Conservation (phyloP, 2,797 vertebrate species). For the Poecilia wingei region DNA sequence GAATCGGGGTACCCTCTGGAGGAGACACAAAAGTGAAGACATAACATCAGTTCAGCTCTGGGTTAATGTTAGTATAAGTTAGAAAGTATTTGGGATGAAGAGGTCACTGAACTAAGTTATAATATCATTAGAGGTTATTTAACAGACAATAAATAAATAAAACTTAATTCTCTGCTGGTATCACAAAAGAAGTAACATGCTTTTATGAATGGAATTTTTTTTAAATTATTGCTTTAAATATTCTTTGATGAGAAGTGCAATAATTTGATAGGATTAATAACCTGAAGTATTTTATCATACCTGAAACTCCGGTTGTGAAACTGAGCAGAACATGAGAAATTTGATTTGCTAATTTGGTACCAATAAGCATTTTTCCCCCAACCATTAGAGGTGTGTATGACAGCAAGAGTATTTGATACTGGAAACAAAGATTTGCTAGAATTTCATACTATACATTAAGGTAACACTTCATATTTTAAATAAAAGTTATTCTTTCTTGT, state of each 20-base stretch:
- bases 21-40: conserved; percentile 90
- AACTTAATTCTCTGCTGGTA: conserved; percentile 64
- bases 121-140: conserved; percentile 48
- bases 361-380: conserved; percentile 20
- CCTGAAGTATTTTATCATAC: conserved; percentile 33
- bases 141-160: conserved; percentile 16
- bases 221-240: conserved; percentile 8
- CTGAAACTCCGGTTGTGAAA: conserved; percentile 14
- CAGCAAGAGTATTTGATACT: conserved; percentile 5
- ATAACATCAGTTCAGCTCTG: conserved; percentile 84
- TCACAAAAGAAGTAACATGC: conserved; percentile 59
- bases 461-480: conserved; percentile 47
- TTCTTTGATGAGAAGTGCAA: conserved; percentile 19
- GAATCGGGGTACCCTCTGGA: conserved; percentile 97
- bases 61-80: conserved; percentile 73
- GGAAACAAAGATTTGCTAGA: conserved; percentile 18
- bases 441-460: conserved; percentile 36
- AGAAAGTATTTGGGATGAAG: conserved; percentile 61
- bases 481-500: conserved; percentile 50
- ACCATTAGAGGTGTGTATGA: conserved; percentile 38
- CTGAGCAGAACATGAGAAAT: conserved; percentile 23
- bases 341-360: conserved; percentile 33
- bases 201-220: not conserved
- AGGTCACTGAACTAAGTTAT: conserved; percentile 57
- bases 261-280: conserved; percentile 13